Evolutionary conservation across 2,888 invertebrate species (phyloP), one percentile per base, ranked within the genome.

Genomic region (Rhamnusium bicolor): DNA sequence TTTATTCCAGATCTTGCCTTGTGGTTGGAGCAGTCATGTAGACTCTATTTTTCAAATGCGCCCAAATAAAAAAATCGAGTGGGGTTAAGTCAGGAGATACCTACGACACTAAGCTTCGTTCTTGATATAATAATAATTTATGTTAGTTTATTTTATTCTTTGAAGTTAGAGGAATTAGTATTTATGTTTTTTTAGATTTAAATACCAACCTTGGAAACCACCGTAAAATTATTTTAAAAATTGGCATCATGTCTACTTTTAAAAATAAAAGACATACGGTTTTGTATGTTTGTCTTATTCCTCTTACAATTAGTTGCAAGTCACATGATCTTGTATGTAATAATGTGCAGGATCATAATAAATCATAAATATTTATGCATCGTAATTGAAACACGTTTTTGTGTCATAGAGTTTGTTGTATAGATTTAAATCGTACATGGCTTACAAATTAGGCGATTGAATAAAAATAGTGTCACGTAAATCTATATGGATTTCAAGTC

Each of bases 391-490:
- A 62, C 49, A 27, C 51, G 49, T 29, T 16, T 63, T 3, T 49
- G 18, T 16, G 63, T 51, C 63, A 29, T 63, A 63, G 24, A 63
- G 21, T 63, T 51, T 32, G 58, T 32, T 58, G 63, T 49, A 24
- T 63, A 27, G 18, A 8, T 24, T 47, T 16, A 27, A 62, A 14
- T 47, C 49, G 62, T 24, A 27, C 27, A 49, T 29, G 63, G 49
- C 24, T 63, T 63, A 63, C 63, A 63, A 63, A 63, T 63, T 51
- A 63, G 63, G 8, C 24, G 24, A 27, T 63, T 63, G 49, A 63
- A 63, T 49, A 51, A 63, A 63, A 63, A 58, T 63, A 51, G 10
- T 49, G 27, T 63, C 63, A 63, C 51, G 63, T 27, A 46, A 19
- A 47, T 10, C 10, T 61, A 40, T 10, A 62, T 21, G 40, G 46